A percentile compares a stretch with the other conserved stretches of the same genome.
phyloP scores from a whole-genome alignment of 2,888 invertebrate genomes.

The Teleiodes luculella region DNA sequence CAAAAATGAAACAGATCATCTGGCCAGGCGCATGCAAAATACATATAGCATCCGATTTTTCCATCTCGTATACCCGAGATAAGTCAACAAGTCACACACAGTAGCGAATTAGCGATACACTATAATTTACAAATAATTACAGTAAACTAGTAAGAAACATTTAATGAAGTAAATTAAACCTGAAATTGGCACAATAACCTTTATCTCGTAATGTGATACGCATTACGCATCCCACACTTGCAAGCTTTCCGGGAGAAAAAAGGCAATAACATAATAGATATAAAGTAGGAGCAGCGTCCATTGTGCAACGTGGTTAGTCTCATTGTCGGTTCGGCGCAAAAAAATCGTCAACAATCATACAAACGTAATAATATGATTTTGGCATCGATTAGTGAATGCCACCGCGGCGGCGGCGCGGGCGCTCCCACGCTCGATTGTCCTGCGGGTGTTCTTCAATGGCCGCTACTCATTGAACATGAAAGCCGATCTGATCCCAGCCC shows the following conservation, averaged over 20 bases:
- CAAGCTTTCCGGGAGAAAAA: slow-evolving; percentile 37
- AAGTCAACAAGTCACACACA: slow-evolving; percentile 8
- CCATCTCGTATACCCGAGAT: neutral
- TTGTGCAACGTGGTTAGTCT: slow-evolving; percentile 50
- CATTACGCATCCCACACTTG: slow-evolving; percentile 19
- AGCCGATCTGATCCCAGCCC: slow-evolving; percentile 6
- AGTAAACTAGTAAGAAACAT: slow-evolving; percentile 3
- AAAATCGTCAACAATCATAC: slow-evolving; percentile 61
- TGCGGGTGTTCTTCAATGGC: slow-evolving; percentile 42
- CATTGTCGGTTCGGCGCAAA: slow-evolving; percentile 45
- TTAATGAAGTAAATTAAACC: slow-evolving; percentile 15
- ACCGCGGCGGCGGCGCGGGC: slow-evolving; percentile 44
- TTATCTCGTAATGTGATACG: slow-evolving; percentile 21
- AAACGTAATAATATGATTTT: slow-evolving; percentile 67
- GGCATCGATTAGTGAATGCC: slow-evolving; percentile 62
- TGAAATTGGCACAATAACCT: slow-evolving; percentile 5
- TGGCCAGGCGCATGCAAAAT: slow-evolving; percentile 5
- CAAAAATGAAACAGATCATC: neutral
- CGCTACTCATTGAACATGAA: slow-evolving; percentile 22
- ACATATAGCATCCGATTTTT: slow-evolving; percentile 3
- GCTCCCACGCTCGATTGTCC: slow-evolving; percentile 62
- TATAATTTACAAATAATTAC: slow-evolving; percentile 9
- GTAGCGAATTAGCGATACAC: too few species aligned
- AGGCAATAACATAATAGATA: slow-evolving; percentile 41
- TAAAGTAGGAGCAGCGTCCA: slow-evolving; percentile 31